Percentiles rank a stretch among this genome's conserved stretches.
Evolutionary conservation across 2,797 vertebrate genomes (phyloP).

Genomic region (Cebuella pygmaea): DNA sequence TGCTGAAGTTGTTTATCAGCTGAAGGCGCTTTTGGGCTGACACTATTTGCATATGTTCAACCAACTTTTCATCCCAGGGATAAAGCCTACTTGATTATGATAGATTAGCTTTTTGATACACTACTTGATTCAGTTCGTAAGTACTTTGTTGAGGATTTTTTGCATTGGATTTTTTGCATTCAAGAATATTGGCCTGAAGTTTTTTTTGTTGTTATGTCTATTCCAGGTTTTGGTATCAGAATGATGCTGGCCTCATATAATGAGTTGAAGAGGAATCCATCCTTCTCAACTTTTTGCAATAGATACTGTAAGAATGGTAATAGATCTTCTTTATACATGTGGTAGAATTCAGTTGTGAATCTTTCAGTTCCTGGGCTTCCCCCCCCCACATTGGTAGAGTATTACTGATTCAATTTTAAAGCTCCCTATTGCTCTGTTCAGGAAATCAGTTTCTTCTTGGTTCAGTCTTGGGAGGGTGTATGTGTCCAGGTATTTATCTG

Average conservation of each 20-base stretch:
- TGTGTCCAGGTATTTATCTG: not conserved
- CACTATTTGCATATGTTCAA: not conserved
- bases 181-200: not conserved
- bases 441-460: not conserved
- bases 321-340: not conserved
- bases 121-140: not conserved
- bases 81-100: not conserved
- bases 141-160: not conserved
- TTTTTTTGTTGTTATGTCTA: not conserved
- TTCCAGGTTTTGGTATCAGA: too few relatives aligned
- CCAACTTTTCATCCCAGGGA: not conserved
- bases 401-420: not conserved
- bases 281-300: not conserved
- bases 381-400: not conserved
- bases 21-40: too few relatives aligned
- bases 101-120: not conserved
- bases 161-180: not conserved
- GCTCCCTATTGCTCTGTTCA: not conserved
- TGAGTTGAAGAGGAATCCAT: not conserved
- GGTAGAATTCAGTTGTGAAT: not conserved
- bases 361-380: not conserved
- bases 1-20: too few relatives aligned
- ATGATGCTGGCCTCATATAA: not conserved
- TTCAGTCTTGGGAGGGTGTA: not conserved
- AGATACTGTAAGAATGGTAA: not conserved